Evolutionary conservation across 1,140 invertebrate genomes (phyloP), one percentile per base, ranked within the genome.

Genomic region (Drosophila bocqueti): DNA sequence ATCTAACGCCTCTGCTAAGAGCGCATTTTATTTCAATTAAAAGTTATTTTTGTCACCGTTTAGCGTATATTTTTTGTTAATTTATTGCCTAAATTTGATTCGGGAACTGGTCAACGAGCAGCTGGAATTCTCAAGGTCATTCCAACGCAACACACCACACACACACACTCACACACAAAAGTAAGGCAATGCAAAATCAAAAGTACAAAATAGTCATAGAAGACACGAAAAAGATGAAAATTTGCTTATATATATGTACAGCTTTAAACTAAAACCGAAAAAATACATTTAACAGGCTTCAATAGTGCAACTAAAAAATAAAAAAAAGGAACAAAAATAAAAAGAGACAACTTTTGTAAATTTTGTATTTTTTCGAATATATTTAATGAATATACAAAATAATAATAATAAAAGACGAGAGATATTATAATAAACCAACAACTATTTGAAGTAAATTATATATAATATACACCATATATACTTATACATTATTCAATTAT

Each of bases 71-170:
- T 71, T 46, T 71, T 76, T 46, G 45, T 72, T 86, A 82, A 83
- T 76, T 86, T 76, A 85, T 87, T 66, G 76, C 63, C 60, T 69
- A 86, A 79, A 68, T 87, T 86, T 82, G 50, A 78, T 81, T 86
- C 74, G 49, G 72, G 40, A 76, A 76, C 47, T 59, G 61, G 54
- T 67, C 64, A 68, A 16, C 40, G 40, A 31, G 38, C 64, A 73
- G 29, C 55, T 62, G 45, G 45, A 71, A 16, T 15, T 18, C 26
- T 13, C 60, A 66, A 71, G 68, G 66, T 59, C 66, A 36, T 40
- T 57, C 16, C 31, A n/a, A 57, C 24, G 50, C 43, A 57, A 43
- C 40, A 61, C 31, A 47, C 45, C 29, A 69, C 21, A 45, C 18
- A 61, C 24, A 69, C 21, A 45, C 18, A 61, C 24, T 31, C 24